phyloP scores from a whole-genome alignment of 2,113 vertebrate species.

The Hyla sarda region DNA sequence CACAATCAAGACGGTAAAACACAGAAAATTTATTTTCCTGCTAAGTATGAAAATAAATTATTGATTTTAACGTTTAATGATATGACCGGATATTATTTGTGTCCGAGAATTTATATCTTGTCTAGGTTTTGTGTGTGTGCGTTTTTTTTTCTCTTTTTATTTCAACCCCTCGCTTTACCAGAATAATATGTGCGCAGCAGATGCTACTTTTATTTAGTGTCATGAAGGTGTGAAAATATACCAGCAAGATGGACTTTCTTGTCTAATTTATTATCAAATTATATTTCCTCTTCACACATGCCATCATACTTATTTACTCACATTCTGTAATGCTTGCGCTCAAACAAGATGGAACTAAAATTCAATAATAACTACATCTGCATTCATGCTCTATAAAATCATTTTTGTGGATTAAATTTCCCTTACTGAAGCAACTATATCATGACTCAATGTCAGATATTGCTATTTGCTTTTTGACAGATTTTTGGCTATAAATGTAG shows the following conservation, averaged over 20 bases:
- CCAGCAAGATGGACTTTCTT: neutral
- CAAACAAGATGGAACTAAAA: neutral
- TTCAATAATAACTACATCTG: neutral
- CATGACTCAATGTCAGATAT: neutral
- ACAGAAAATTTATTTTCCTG: conserved; percentile 42
- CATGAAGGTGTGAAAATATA: neutral
- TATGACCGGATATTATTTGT: conserved; percentile 43
- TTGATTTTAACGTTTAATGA: conserved; percentile 50
- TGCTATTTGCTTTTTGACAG: neutral
- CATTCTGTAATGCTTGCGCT: neutral
- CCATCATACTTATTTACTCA: neutral
- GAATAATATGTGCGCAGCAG: neutral
- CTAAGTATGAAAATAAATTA: conserved; percentile 54
- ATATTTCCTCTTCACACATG: neutral
- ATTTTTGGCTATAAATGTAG: neutral
- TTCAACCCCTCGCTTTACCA: neutral
- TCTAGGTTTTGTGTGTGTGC: neutral
- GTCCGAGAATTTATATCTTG: conserved; percentile 3
- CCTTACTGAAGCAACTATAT: neutral
- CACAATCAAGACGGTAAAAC: conserved; percentile 44
- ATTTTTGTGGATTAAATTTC: neutral
- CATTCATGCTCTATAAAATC: neutral
- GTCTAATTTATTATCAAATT: neutral
- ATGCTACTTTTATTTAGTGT: neutral
- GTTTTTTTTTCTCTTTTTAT: neutral